A percentile compares a stretch with the other conserved stretches of the same genome.
These are phyloP conservation scores for Actinia equina DNA, from an alignment of 64 coral and sea anemone genomes.

Conservation along the genomic window DNA sequence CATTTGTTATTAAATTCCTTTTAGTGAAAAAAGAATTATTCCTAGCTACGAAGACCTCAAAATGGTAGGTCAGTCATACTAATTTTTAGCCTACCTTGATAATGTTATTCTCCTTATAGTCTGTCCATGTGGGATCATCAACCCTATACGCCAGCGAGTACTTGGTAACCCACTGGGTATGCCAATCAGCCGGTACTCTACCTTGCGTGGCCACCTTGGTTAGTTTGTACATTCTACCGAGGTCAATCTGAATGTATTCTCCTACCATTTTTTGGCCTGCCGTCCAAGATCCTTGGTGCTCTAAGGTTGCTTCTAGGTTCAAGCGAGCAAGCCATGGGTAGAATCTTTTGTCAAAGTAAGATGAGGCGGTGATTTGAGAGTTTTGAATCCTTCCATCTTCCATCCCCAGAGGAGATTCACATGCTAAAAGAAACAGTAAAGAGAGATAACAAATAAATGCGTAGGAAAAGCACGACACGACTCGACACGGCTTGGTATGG, in stretches of 20 bases:
- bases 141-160: slow-evolving; percentile 33
- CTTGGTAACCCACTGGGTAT: slow-evolving; percentile 16
- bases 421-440: too few species aligned
- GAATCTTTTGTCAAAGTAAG: not conserved
- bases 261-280: not conserved
- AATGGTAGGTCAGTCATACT: too few species aligned
- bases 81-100: too few species aligned
- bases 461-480: too few species aligned
- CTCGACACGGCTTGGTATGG: too few species aligned
- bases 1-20: too few species aligned
- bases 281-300: slow-evolving; percentile 9
- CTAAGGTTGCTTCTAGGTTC: not conserved
- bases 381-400: not conserved
- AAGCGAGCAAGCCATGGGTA: not conserved
- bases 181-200: not conserved
- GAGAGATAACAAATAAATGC: too few species aligned
- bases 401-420: too few species aligned
- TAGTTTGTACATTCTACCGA: not conserved
- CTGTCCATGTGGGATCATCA: slow-evolving; percentile 39
- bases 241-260: slow-evolving; percentile 43
- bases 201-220: slow-evolving; percentile 23
- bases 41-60: too few species aligned
- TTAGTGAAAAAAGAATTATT: too few species aligned
- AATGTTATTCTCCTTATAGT: slow-evolving; percentile 30
- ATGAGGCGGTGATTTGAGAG: not conserved